Evolutionary conservation across 2,888 invertebrate species (phyloP), one percentile per base, ranked within the genome.

Genomic region (Eupsilia transversa): DNA sequence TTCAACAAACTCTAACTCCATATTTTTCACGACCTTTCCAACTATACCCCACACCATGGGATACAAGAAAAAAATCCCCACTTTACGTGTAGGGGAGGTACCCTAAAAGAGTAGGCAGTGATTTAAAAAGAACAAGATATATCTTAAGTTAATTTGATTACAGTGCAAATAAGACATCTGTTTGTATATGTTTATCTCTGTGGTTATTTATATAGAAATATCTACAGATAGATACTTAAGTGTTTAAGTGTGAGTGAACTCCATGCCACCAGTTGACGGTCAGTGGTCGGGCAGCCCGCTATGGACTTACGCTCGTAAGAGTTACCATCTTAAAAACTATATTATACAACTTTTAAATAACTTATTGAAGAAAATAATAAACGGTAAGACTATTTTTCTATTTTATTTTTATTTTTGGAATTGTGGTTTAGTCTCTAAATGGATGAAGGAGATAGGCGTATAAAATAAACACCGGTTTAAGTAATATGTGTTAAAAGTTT

Each of bases 181-280:
- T 49, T 27, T 43, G 23, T 63, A 10, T 57, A 20, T 56, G 35
- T 49, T 4, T 79, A 54, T 69, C 56, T 38, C 38, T 54, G 57
- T 43, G 20, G 17, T 35, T 20, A 41, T 49, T 30, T 52, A 54
- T n/a, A 52, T 27, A 33, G 14, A 49, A 59, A 35, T 56, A 63
- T 30, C 3, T 49, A 63, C 2, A 35, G 12, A 49, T n/a, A n/a
- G n/a, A n/a, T 63, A n/a, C 10, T 3, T 5, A 27, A 33, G 3
- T 33, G 33, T 7, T 17, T 54, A 3, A 27, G 57, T 46, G 56
- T 67, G 63, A 33, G 68, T 72, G 54, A 35, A 27, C 49, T 74
- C 82, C 74, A 60, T 81, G 78, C 67, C 20, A n/a, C 12, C 56
- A 80, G 70, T 66, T 54, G 60, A 17, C 74, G 83, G 78, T 83